phyloP scores from a whole-genome alignment of 2,888 invertebrate species.

The Isotomurus palustris region DNA sequence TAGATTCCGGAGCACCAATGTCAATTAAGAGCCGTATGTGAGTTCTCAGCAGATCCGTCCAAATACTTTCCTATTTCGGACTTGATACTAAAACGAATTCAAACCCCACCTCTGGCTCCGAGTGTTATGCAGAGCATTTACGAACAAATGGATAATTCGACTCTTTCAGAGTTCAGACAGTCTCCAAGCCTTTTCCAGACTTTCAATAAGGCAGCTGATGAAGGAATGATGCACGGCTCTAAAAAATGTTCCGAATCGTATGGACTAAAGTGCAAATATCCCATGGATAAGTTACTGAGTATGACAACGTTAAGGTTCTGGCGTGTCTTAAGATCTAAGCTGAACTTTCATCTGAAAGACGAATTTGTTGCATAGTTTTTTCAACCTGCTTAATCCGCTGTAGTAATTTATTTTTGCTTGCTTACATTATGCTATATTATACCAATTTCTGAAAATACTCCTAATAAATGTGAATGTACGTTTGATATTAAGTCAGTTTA shows the following conservation, averaged over 20 bases:
- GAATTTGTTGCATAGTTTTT: no score
- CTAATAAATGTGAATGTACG: no score
- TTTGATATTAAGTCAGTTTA: no score
- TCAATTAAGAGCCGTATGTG: slow-evolving; percentile 46
- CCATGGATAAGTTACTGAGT: slow-evolving; percentile 42
- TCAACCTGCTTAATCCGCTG: no score
- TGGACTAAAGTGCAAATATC: slow-evolving; percentile 30
- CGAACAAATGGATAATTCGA: background rate
- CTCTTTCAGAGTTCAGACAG: no score
- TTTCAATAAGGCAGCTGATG: slow-evolving; percentile 38
- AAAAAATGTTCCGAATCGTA: slow-evolving; percentile 30
- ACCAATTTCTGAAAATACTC: no score
- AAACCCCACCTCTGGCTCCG: slow-evolving; percentile 23
- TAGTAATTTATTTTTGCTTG: no score
- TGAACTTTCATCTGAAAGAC: slow-evolving; percentile 38
- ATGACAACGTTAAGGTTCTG: slow-evolving; percentile 46
- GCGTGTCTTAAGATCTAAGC: slow-evolving; percentile 38
- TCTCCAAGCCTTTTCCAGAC: slow-evolving; percentile 36
- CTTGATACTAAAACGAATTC: slow-evolving; percentile 39
- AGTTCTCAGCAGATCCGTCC: slow-evolving; percentile 45
- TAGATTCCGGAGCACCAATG: slow-evolving; percentile 45
- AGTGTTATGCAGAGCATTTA: background rate
- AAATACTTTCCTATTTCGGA: slow-evolving; percentile 45
- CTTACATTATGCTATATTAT: no score
- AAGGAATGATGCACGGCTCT: slow-evolving; percentile 35